Conservation (phyloP, 2,113 vertebrate species). For the Leucosticte australis region DNA sequence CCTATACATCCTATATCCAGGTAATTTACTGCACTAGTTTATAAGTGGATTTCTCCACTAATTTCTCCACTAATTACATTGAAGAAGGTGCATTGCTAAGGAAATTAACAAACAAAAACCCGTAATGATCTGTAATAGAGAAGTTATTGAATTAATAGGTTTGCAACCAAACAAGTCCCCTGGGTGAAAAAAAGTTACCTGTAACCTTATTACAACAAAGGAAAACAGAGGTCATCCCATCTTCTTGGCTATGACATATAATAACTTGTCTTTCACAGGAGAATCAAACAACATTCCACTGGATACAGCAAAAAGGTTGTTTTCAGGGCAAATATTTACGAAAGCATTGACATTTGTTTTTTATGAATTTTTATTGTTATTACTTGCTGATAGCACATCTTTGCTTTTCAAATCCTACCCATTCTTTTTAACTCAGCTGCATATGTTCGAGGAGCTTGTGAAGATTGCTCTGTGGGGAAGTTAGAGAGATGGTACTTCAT, state of each 20-base stretch:
- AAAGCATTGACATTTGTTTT: rapidly evolving
- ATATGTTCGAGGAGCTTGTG: not conserved
- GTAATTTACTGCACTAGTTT: not conserved
- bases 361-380: not conserved
- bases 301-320: not conserved
- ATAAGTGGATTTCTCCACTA: not conserved
- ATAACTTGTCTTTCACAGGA: not conserved
- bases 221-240: not conserved
- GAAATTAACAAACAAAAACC: not conserved
- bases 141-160: not conserved
- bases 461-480: not conserved
- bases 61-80: not conserved
- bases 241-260: not conserved
- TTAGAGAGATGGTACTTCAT: not conserved
- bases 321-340: not conserved
- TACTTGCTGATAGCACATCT: not conserved
- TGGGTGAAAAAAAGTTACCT: not conserved
- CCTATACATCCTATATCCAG: not conserved
- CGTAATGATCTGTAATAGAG: not conserved
- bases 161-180: not conserved
- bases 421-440: not conserved
- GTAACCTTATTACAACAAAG: not conserved
- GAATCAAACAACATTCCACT: not conserved
- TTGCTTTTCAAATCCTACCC: not conserved
- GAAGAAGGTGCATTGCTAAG: not conserved